These are phyloP conservation scores for Semaprochilodus insignis DNA, from an alignment of 2,797 vertebrate species.

Conservation along the genomic window DNA sequence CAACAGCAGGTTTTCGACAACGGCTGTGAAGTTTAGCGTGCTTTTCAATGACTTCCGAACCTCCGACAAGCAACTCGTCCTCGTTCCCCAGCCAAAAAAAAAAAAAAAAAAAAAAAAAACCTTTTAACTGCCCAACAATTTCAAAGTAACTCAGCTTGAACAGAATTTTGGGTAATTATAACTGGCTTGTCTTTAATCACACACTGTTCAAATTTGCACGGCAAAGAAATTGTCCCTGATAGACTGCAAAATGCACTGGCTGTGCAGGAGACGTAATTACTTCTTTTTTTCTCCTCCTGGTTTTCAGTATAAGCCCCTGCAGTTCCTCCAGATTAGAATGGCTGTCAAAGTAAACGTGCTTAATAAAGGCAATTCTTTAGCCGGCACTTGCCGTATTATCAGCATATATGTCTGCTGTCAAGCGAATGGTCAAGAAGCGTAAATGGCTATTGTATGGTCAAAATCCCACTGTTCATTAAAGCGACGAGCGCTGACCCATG, in stretches of 20 bases:
- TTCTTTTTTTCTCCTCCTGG: background rate
- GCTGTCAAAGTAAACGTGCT: slow-evolving; percentile 39
- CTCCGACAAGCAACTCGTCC: slow-evolving; percentile 14
- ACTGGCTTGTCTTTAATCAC: slow-evolving; percentile 59
- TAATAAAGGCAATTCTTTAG: slow-evolving; percentile 30
- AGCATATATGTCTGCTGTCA: slow-evolving; percentile 7
- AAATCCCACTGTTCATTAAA: background rate
- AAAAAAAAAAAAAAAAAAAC: background rate
- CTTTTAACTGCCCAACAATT: slow-evolving; percentile 42
- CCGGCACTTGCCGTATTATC: slow-evolving; percentile 26
- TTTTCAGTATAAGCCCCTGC: slow-evolving; percentile 30
- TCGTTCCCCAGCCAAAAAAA: background rate
- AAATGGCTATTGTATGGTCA: slow-evolving; percentile 6
- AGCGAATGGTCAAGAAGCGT: background rate
- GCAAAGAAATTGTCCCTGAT: slow-evolving; percentile 48
- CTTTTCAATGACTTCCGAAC: slow-evolving; percentile 34
- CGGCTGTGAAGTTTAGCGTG: slow-evolving; percentile 7
- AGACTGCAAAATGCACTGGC: slow-evolving; percentile 44
- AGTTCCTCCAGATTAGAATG: slow-evolving; percentile 35
- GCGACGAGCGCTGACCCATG: background rate
- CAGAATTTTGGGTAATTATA: slow-evolving; percentile 46
- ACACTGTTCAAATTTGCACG: slow-evolving; percentile 50
- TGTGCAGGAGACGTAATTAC: slow-evolving; percentile 49
- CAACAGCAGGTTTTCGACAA: slow-evolving; percentile 7
- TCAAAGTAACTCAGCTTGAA: slow-evolving; percentile 48